A percentile compares a stretch with the other conserved stretches of the same genome.
Conservation (phyloP, 35 echinoderm and acorn worm genomes). For the Lytechinus variegatus region DNA sequence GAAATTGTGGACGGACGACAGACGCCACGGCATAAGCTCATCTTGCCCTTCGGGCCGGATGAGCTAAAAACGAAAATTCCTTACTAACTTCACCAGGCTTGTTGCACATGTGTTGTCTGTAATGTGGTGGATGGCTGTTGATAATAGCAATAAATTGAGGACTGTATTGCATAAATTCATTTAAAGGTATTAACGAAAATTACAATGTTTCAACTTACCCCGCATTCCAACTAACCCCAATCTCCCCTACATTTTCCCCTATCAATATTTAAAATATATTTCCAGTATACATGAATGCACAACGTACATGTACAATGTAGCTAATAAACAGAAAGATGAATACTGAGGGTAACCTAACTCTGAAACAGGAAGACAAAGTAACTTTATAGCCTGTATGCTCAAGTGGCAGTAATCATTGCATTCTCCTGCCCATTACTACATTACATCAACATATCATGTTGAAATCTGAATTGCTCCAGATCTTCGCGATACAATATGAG, state of each 20-base stretch:
- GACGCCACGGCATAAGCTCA: too few relatives aligned
- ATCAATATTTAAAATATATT: neutral
- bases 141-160: too few relatives aligned
- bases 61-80: too few relatives aligned
- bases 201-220: too few relatives aligned
- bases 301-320: neutral
- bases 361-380: neutral
- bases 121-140: too few relatives aligned
- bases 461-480: slow-evolving; percentile 36
- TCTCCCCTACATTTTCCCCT: neutral
- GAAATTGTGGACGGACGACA: too few relatives aligned
- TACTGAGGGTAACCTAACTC: neutral
- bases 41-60: too few relatives aligned
- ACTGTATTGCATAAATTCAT: too few relatives aligned
- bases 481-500: slow-evolving; percentile 20
- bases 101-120: too few relatives aligned
- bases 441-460: neutral
- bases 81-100: too few relatives aligned
- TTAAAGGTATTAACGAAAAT: too few relatives aligned
- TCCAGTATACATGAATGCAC: neutral
- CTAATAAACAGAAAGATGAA: neutral
- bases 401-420: slow-evolving; percentile 3
- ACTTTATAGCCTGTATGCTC: neutral
- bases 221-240: too few relatives aligned
- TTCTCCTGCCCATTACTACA: neutral